Percentiles rank a stretch among this genome's conserved stretches.
Conservation (phyloP, 2,797 vertebrate species). For the Tympanoctomys barrerae region DNA sequence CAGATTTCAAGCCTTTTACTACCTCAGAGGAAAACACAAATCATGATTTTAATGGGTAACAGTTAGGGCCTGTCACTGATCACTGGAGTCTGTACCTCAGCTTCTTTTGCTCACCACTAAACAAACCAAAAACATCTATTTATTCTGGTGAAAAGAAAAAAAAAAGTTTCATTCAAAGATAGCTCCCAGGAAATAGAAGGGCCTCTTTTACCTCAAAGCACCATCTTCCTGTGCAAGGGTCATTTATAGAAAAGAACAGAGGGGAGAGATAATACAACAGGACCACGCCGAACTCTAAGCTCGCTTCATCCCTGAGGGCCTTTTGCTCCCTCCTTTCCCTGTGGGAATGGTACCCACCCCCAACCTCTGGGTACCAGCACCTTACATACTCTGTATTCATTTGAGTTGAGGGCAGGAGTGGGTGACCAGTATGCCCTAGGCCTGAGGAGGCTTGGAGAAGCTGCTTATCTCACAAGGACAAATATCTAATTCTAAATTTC, state of each 20-base stretch:
- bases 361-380: neutral
- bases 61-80: neutral
- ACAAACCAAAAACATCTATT: neutral
- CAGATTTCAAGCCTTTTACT: neutral
- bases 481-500: neutral
- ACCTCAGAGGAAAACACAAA: neutral
- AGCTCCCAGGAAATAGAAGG: neutral
- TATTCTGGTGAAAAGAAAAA: neutral
- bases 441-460: neutral
- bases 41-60: neutral
- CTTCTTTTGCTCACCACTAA: neutral
- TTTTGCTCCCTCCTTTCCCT: neutral
- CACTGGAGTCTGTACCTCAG: neutral
- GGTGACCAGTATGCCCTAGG: neutral
- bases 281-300: neutral
- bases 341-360: neutral
- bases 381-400: neutral
- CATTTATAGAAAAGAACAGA: neutral
- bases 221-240: neutral
- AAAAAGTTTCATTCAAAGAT: neutral
- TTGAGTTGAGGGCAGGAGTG: neutral
- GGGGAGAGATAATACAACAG: neutral
- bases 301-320: neutral
- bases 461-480: neutral
- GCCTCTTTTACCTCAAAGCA: neutral